Percentiles rank a stretch among this genome's conserved stretches.
Evolutionary conservation across 2,797 vertebrate species (phyloP).

Genomic region (Sebastes oblongus): DNA sequence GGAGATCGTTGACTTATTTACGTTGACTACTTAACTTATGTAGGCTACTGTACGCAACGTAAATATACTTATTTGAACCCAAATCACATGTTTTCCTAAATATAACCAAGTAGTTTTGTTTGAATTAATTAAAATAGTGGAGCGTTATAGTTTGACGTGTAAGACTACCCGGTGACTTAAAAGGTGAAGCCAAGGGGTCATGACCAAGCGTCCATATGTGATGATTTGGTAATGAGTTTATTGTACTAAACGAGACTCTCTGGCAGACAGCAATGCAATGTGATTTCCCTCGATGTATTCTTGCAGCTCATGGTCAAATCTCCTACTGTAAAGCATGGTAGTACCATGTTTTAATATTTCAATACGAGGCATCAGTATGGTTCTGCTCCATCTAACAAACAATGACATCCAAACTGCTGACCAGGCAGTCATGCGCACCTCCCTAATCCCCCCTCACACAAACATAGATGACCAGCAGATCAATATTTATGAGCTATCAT

Average conservation of each 20-base stretch:
- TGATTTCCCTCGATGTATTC: neutral
- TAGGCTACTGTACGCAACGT: no score
- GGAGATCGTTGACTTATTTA: no score
- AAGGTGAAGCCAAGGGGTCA: neutral
- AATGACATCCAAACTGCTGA: conserved; percentile 38
- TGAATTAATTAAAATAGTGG: no score
- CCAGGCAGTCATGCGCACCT: neutral
- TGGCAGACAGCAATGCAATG: neutral
- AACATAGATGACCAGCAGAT: conserved; percentile 27
- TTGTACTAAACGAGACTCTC: no score
- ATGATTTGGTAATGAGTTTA: neutral
- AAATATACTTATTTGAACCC: no score
- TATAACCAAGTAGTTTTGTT: no score
- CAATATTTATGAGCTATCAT: conserved; percentile 60
- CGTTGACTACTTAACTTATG: no score
- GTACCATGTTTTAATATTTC: conserved; percentile 11
- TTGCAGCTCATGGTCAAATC: neutral
- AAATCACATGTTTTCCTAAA: no score
- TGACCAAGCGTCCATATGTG: neutral
- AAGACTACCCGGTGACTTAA: no score
- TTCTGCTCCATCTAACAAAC: conserved; percentile 15
- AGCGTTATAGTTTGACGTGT: no score
- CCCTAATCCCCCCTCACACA: neutral
- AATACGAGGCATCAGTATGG: neutral
- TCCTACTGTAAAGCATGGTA: neutral